Evolutionary conservation across 2,113 vertebrate species (phyloP), one percentile per base, ranked within the genome.

Genomic region (Hemicordylus capensis): DNA sequence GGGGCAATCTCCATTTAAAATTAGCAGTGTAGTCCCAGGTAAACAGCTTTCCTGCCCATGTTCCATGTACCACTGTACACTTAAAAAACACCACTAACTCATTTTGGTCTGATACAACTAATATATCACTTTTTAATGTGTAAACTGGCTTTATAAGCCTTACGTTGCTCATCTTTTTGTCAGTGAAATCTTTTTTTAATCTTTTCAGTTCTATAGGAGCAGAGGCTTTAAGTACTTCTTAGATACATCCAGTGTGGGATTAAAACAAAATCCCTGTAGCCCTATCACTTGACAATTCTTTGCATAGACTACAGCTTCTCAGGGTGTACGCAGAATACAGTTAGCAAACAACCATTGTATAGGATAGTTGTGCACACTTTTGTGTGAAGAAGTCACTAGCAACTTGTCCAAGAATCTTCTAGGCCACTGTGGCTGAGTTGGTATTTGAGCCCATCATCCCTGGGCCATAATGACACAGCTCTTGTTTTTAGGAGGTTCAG

Each of bases 111-210:
- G 67, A 78, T 51, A 51, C 51, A 1, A 8, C 22, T 37, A 63
- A 74, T 74, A 74, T 61, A 88, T 34, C 67, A 39, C 6, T 83
- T 91, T 59, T 81, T 87, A 91, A 87, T 72, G 28, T 86, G 67
- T 77, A 83, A 44, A 75, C 74, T 75, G 58, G 31, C 64, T 83
- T 76, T 76, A 73, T 56, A 28, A 83, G 22, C 5, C 58, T 83
- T 64, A 17, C 17, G 15, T 39, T 75, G 61, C 46, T 66, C 44
- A 64, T n/a, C 24, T 76, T 76, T 66, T 64, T 54, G 59, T 66
- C 22, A 54, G 34, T 56, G 15, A 76, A 54, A 26, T 22, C 31
- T 11, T 19, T 17, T 34, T 72, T 73, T 72, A 42, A 42, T 26
- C 46, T 51, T 28, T 51, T 15, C 26, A 11, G 14, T 76, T 84